Conservation (phyloP, 2,797 vertebrate species). For the Knipowitschia caucasica region DNA sequence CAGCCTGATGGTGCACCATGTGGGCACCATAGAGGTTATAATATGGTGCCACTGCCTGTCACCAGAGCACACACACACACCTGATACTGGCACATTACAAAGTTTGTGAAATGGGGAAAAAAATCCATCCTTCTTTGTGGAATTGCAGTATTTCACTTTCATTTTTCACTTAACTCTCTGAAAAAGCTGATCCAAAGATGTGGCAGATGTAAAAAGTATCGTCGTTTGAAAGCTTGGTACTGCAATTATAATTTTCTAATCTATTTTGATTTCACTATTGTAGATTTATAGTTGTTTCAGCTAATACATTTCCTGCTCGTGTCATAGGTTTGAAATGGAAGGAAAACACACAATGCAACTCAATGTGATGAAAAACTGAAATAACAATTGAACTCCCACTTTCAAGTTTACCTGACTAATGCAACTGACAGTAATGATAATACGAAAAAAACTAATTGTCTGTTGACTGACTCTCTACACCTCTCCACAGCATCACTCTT, state of each 20-base stretch:
- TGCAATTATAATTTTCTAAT: too few species aligned
- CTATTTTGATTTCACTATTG: too few species aligned
- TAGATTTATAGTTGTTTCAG: too few species aligned
- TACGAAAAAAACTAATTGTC: background rate
- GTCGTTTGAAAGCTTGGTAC: too few species aligned
- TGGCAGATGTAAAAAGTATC: too few species aligned
- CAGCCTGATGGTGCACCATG: constrained; percentile 11
- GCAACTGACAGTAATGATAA: background rate
- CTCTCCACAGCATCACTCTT: background rate
- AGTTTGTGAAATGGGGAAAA: background rate
- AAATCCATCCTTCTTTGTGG: too few species aligned
- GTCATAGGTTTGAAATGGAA: background rate
- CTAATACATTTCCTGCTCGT: background rate
- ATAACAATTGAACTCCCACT: background rate
- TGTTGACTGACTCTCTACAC: constrained; percentile 7
- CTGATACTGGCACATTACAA: background rate
- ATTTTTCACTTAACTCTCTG: too few species aligned
- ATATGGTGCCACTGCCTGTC: background rate
- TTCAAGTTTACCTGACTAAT: background rate
- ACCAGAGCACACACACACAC: background rate
- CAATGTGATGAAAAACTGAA: background rate
- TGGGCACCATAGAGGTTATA: constrained; percentile 26
- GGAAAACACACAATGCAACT: too few species aligned
- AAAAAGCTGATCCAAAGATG: too few species aligned
- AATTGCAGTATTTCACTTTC: background rate